phyloP scores from a whole-genome alignment of 2,797 vertebrate species.

The Hephaestus fuliginosus region DNA sequence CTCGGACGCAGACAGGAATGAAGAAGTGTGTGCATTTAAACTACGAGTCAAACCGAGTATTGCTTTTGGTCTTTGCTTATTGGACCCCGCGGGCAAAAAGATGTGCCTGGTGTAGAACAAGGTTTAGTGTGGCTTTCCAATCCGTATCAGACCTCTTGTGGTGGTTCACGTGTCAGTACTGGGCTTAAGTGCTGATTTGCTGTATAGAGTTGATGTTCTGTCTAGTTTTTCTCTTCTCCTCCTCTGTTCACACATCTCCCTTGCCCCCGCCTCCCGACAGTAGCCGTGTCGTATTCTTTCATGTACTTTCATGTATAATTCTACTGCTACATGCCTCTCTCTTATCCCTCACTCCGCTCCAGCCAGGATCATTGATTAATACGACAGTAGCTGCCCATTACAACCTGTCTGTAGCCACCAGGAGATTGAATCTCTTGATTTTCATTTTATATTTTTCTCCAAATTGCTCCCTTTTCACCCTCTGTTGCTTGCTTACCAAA shows the following conservation, averaged over 20 bases:
- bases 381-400: slow-evolving; percentile 50
- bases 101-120: slow-evolving; percentile 13
- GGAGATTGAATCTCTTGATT: slow-evolving; percentile 44
- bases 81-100: slow-evolving; percentile 1
- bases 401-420: slow-evolving; percentile 63
- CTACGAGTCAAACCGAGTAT: slow-evolving; percentile 32
- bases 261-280: slow-evolving; percentile 1
- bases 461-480: slow-evolving; percentile 40
- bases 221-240: slow-evolving; percentile 8
- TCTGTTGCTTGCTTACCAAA: slow-evolving; percentile 36
- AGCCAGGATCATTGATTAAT: slow-evolving; percentile 72
- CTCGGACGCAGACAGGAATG: slow-evolving; percentile 19
- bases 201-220: slow-evolving; percentile 43
- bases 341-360: slow-evolving; percentile 1
- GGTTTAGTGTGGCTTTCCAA: slow-evolving; percentile 10
- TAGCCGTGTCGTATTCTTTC: slow-evolving; percentile 31
- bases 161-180: slow-evolving; percentile 22
- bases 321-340: slow-evolving; percentile 6
- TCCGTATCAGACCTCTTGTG: slow-evolving; percentile 18
- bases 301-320: slow-evolving; percentile 35
- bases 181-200: slow-evolving; percentile 38
- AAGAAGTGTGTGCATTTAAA: slow-evolving; percentile 23
- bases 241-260: slow-evolving; percentile 1
- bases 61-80: slow-evolving; percentile 18
- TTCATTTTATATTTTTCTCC: slow-evolving; percentile 33